These are phyloP conservation scores for Glyptemys insculpta DNA, from an alignment of 2,797 vertebrate genomes.

Conservation along the genomic window DNA sequence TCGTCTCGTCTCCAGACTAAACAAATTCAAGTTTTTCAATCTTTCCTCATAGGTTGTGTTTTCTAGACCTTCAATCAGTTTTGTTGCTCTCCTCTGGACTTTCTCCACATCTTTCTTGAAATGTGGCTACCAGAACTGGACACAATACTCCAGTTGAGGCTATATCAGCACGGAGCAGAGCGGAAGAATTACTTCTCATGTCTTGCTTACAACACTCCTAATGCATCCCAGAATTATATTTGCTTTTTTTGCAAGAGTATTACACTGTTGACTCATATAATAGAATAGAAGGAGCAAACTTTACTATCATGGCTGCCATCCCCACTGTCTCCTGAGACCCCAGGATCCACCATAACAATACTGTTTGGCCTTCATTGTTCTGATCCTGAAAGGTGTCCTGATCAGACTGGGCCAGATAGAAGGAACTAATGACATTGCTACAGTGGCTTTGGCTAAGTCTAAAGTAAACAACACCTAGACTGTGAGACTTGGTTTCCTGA, in stretches of 20 bases:
- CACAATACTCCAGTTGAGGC: no score
- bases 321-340: background rate
- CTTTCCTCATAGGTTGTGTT: background rate
- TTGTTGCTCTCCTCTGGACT: background rate
- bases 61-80: background rate
- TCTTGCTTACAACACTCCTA: no score
- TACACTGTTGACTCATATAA: background rate
- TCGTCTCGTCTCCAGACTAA: background rate
- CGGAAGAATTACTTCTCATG: no score
- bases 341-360: background rate
- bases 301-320: background rate
- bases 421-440: background rate
- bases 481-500: background rate
- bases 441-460: background rate
- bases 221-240: no score
- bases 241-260: no score
- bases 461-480: background rate
- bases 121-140: no score
- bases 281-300: background rate
- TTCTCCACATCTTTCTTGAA: no score
- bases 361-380: background rate
- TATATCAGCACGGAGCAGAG: no score
- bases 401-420: background rate
- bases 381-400: background rate
- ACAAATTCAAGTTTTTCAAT: background rate